Evolutionary conservation across 1,140 invertebrate species (phyloP), one percentile per base, ranked within the genome.

Genomic region (Sinella curviseta): DNA sequence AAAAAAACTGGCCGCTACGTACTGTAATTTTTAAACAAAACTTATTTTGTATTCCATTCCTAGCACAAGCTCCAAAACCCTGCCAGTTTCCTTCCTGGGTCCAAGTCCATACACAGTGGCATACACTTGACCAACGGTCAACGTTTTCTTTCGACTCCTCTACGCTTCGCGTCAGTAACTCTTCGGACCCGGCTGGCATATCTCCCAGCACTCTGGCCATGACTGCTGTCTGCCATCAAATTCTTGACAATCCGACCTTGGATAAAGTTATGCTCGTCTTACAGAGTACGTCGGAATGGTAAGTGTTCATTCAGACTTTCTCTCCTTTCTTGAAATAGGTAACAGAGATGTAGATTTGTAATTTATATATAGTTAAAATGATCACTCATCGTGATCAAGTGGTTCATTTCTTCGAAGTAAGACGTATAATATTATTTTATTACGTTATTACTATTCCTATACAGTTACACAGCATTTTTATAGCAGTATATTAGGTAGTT

Each of bases 71-170:
- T 28, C 35, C 78, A 4, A 84, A 81, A 75, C 82, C 80, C n/a
- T 87, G 86, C 75, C 82, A 83, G 79, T 86, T 86, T 70, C 86
- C 86, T 20, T 78, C 83, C 0, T 87, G 86, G 86, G 80, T 87
- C 14, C 84, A 84, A 26, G 67, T 26, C 30, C 84, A 85, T 65
- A 78, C 84, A 12, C 84, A 84, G 2, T 87, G 86, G 86, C 86
- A 86, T 78, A 86, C 86, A 12, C 84, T 87, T 76, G 86, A 87
- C 82, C 79, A 84, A 20, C 82, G 84, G 4, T 85, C 84, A 55
- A 83, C 85, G 0, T 88, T 85, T 82, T 78, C 78, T 57, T 86
- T 87, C 80, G 84, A 84, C 74, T 60, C 70, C 3, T 76, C 73
- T 26, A 78, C 74, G 48, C 80, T 84, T 34, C 81, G 80, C 17